Evolutionary conservation across 2,888 invertebrate species (phyloP).

Genomic region (Autographa pulchrina): DNA sequence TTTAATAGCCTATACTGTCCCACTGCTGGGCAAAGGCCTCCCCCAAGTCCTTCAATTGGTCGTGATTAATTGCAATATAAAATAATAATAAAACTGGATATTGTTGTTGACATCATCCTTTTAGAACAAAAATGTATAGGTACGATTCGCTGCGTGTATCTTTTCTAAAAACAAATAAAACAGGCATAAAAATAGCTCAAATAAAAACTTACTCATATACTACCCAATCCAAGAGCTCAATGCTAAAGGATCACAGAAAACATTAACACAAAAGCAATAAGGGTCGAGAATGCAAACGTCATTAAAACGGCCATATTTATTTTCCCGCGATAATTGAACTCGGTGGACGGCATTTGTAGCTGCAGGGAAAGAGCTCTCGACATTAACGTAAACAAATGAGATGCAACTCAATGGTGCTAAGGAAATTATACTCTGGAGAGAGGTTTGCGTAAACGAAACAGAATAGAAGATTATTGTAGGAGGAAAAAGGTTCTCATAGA

Average conservation of each 20-base stretch:
- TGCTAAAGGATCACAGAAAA: background rate
- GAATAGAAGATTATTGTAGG: background rate
- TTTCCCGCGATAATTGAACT: background rate
- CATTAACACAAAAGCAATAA: background rate
- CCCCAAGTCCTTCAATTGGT: too few species aligned
- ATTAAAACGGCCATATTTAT: background rate
- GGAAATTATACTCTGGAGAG: background rate
- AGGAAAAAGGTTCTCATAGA: background rate
- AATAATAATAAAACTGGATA: too few species aligned
- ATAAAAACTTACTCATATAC: too few species aligned
- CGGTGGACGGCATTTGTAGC: background rate
- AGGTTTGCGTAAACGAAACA: background rate
- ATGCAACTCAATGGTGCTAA: slow-evolving; percentile 6
- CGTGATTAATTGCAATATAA: too few species aligned
- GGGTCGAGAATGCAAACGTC: background rate
- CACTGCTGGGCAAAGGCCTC: too few species aligned
- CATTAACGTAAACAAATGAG: slow-evolving; percentile 16
- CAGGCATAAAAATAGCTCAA: too few species aligned
- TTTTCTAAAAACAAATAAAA: too few species aligned
- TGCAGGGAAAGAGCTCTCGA: slow-evolving; percentile 10
- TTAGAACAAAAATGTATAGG: too few species aligned
- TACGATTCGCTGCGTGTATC: too few species aligned
- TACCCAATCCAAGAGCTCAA: too few species aligned
- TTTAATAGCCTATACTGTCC: too few species aligned
- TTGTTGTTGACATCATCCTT: too few species aligned